Evolutionary conservation across 1,140 invertebrate species (phyloP).

Genomic region (Epicauta chinensis): DNA sequence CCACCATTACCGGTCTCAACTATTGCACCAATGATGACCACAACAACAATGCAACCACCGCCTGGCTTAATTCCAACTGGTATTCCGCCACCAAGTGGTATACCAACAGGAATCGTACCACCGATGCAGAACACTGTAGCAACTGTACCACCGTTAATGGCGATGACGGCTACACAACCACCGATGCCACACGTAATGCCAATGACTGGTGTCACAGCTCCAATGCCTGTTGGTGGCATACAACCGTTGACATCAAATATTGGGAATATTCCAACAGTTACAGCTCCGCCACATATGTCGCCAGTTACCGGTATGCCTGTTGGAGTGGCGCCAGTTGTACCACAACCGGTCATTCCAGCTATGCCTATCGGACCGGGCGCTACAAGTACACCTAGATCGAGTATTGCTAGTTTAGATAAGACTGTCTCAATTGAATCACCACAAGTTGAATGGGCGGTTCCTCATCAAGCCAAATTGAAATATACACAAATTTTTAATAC

Average conservation of each 20-base stretch:
- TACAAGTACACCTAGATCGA: slow-evolving; percentile 38
- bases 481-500: slow-evolving; percentile 95
- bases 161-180: background rate
- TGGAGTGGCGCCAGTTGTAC: background rate
- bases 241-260: too few relatives aligned
- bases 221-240: too few relatives aligned
- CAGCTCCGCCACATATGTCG: slow-evolving; percentile 17
- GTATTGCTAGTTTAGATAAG: slow-evolving; percentile 38
- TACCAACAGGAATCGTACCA: slow-evolving; percentile 39
- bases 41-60: slow-evolving; percentile 14
- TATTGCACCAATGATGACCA: slow-evolving; percentile 30
- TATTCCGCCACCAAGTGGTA: slow-evolving; percentile 15
- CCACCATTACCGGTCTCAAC: background rate
- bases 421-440: slow-evolving; percentile 43
- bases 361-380: slow-evolving; percentile 16
- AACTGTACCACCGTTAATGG: background rate
- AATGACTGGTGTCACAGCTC: too few relatives aligned
- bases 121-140: slow-evolving; percentile 31
- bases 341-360: background rate
- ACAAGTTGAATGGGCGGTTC: slow-evolving; percentile 75
- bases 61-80: background rate
- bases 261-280: slow-evolving; percentile 1
- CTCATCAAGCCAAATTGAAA: slow-evolving; percentile 84
- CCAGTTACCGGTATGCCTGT: background rate
- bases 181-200: too few relatives aligned